These are phyloP conservation scores for Drosophila kanekoi DNA, from an alignment of 2,888 invertebrate species.

Conservation along the genomic window DNA sequence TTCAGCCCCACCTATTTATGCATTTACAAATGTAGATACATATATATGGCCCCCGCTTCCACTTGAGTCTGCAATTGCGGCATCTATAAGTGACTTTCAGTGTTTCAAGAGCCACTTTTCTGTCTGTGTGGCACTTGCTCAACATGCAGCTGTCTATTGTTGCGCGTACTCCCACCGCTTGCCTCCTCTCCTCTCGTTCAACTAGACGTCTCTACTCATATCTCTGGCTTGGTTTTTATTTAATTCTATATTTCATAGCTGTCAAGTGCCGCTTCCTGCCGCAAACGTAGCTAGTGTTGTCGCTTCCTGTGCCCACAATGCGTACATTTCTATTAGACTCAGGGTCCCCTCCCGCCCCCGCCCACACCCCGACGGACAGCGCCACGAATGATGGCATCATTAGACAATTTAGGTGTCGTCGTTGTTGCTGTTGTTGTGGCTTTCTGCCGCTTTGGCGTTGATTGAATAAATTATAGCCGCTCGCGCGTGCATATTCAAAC, in stretches of 20 bases:
- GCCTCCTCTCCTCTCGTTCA: too few species aligned
- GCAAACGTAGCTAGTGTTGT: slow-evolving; percentile 3
- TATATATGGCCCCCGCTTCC: background rate
- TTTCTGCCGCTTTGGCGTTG: slow-evolving; percentile 53
- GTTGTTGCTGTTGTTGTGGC: slow-evolving; percentile 18
- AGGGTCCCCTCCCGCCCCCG: background rate
- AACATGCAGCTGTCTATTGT: slow-evolving; percentile 41
- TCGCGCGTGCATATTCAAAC: slow-evolving; percentile 69
- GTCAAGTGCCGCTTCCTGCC: slow-evolving; percentile 77
- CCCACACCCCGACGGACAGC: too few species aligned
- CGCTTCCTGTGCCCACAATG: slow-evolving; percentile 59
- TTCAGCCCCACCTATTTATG: background rate
- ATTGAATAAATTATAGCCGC: slow-evolving; percentile 79
- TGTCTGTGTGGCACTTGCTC: slow-evolving; percentile 14
- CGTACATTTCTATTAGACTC: slow-evolving; percentile 72
- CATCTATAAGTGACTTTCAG: slow-evolving; percentile 42
- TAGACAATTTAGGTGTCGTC: slow-evolving; percentile 75
- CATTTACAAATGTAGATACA: background rate
- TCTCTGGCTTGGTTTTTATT: slow-evolving; percentile 43
- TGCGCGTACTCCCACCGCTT: slow-evolving; percentile 12
- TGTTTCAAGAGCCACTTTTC: slow-evolving; percentile 23
- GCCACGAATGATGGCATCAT: slow-evolving; percentile 76
- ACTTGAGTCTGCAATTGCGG: slow-evolving; percentile 24
- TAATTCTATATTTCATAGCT: slow-evolving; percentile 66
- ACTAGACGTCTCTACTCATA: slow-evolving; percentile 8